Evolutionary conservation across 2,888 invertebrate species (phyloP).

Genomic region (Noctua comes): DNA sequence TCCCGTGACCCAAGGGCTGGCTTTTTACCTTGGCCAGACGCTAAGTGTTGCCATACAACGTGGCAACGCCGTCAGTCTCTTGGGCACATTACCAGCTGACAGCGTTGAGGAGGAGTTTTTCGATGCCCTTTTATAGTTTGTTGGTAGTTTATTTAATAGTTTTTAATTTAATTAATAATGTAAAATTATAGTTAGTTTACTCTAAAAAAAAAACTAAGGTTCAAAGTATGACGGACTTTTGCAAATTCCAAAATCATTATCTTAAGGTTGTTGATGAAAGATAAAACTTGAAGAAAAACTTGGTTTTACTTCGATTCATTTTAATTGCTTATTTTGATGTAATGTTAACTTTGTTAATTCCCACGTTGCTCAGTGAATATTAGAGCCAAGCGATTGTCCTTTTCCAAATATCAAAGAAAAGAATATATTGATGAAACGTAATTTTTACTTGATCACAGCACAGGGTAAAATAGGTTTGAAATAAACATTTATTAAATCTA

Average conservation of each 20-base stretch:
- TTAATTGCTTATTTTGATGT: neutral
- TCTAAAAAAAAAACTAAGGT: too few relatives aligned
- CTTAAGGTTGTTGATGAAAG: neutral
- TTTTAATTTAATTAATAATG: too few relatives aligned
- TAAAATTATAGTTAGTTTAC: too few relatives aligned
- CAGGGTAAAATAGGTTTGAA: neutral
- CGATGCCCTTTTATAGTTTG: too few relatives aligned
- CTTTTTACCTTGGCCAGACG: too few relatives aligned
- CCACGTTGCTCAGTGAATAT: slow-evolving; percentile 1
- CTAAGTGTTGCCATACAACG: too few relatives aligned
- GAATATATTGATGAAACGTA: neutral
- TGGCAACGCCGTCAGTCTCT: too few relatives aligned
- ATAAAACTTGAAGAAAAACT: neutral
- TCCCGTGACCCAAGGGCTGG: too few relatives aligned
- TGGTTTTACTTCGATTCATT: neutral
- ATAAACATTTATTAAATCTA: neutral
- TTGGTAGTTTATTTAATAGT: too few relatives aligned
- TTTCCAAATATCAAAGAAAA: slow-evolving; percentile 10
- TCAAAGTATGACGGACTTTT: neutral
- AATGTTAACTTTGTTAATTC: neutral
- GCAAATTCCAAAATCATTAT: neutral
- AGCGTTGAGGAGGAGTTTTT: too few relatives aligned
- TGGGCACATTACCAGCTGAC: too few relatives aligned
- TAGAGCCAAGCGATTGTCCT: slow-evolving; percentile 5
- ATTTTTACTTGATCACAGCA: neutral